Base-by-base conservation (phyloP, 2,797 vertebrate species). In the Staurois parvus region DNA sequence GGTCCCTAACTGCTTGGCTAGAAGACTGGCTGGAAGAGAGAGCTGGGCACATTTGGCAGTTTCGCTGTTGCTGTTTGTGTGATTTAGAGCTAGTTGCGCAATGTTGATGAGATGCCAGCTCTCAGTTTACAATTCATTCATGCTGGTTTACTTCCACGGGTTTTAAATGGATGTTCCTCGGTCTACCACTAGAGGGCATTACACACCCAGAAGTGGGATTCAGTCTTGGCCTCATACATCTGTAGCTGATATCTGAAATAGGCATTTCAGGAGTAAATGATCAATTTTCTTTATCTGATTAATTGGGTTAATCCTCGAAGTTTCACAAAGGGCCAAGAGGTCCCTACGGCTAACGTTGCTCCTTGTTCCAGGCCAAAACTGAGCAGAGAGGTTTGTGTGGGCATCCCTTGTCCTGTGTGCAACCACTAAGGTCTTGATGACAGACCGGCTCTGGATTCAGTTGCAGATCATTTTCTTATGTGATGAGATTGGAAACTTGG, bases 121-220 rank as follows among this genome's bases (percentile, higher is more conserved):
- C 45, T 66, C 81, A 56, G 42, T 37, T 28, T 40, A 62, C n/a
- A 40, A 42, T 56, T 56, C 32, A 64, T 76, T 81, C 28, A 42
- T 37, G 15, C 32, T 2, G n/a, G 59, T 48, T 34, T 83, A 26
- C 10, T 6, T 67, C 4, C 29, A 48, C 26, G 26, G n/a, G 30
- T 13, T 42, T 83, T 28, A 42, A 28, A 24, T 30, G 7, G 3
- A 30, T 24, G 24, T 62, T 85, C 30, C 19, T 10, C 29, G 15
- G 56, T 42, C 45, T 83, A 95, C 93, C 97, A 96, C 95, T 93
- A 98, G 97, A 96, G 97, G 97, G 97, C 95, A 96, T 94, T 94
- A 89, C 91, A 95, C 93, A 89, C 94, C 92, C 94, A 62, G 62
- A 8, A 28, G 88, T 91, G 82, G 4, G 48, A 84, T 76, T 69